Evolutionary conservation across 2,113 vertebrate species (phyloP).

Genomic region (Trematocara nigrifrons): DNA sequence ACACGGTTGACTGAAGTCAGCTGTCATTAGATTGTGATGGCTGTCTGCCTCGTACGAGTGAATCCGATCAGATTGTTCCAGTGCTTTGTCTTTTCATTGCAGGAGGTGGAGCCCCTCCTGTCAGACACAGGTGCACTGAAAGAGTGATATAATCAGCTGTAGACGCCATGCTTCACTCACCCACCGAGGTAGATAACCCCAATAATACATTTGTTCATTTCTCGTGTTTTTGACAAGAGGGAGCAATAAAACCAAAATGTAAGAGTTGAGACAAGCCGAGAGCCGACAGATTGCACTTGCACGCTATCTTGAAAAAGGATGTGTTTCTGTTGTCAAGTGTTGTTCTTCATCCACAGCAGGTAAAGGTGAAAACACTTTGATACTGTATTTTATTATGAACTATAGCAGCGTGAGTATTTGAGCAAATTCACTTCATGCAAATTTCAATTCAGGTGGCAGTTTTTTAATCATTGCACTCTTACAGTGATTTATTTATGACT

Average conservation of each 20-base stretch:
- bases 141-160: slow-evolving; percentile 38
- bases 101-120: slow-evolving; percentile 25
- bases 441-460: neutral
- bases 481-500: neutral
- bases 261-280: neutral
- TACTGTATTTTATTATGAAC: neutral
- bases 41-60: neutral
- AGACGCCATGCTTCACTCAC: neutral
- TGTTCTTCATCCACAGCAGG: neutral
- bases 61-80: slow-evolving; percentile 21
- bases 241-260: slow-evolving; percentile 12
- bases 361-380: neutral
- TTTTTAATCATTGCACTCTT: neutral
- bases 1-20: slow-evolving; percentile 9
- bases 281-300: neutral
- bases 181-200: neutral
- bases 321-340: neutral
- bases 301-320: neutral
- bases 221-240: neutral
- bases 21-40: slow-evolving; percentile 5
- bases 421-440: neutral
- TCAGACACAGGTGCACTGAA: slow-evolving; percentile 10
- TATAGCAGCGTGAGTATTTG: neutral
- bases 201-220: slow-evolving; percentile 11
- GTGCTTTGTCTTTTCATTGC: slow-evolving; percentile 1